phyloP scores from a whole-genome alignment of 1,140 invertebrate species.

The Glossosoma conforme region DNA sequence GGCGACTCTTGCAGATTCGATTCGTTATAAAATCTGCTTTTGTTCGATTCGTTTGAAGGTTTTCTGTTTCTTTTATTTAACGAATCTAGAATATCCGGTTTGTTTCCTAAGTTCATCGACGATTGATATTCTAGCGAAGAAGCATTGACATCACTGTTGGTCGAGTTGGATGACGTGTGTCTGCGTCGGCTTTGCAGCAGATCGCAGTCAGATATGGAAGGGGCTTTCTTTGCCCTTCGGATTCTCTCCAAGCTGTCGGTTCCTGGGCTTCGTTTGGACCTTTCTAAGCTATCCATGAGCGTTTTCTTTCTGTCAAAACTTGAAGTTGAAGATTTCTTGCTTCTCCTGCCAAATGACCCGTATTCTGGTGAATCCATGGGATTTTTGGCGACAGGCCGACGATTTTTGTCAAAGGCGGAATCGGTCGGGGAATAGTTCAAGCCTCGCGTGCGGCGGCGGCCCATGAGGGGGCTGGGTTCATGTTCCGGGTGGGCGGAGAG shows the following conservation, averaged over 20 bases:
- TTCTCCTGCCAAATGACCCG: conserved; percentile 43
- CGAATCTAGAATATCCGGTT: conserved; percentile 46
- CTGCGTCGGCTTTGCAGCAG: conserved; percentile 14
- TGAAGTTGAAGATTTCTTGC: conserved; percentile 45
- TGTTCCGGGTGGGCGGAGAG: conserved; percentile 62
- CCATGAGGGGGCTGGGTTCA: conserved; percentile 51
- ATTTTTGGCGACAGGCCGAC: conserved; percentile 10
- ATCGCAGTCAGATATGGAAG: conserved; percentile 26
- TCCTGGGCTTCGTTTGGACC: conserved; percentile 34
- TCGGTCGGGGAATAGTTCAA: conserved; percentile 38
- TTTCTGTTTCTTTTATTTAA: conserved; percentile 38
- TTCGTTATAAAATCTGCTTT: conserved; percentile 19
- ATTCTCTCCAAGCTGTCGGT: conserved; percentile 25
- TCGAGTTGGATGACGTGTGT: conserved; percentile 28
- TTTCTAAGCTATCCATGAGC: conserved; percentile 45
- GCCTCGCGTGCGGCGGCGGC: conserved; percentile 33
- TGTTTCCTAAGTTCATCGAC: conserved; percentile 34
- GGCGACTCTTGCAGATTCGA: conserved; percentile 11
- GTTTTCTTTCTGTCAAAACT: conserved; percentile 48
- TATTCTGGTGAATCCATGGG: conserved; percentile 25
- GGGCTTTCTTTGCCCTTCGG: conserved; percentile 21
- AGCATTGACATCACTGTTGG: conserved; percentile 27
- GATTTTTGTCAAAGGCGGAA: conserved; percentile 4
- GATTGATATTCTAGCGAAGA: conserved; percentile 27
- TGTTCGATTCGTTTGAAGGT: conserved; percentile 23